Conservation (phyloP, 2,113 vertebrate species). For the Pelvicachromis taeniatus region DNA sequence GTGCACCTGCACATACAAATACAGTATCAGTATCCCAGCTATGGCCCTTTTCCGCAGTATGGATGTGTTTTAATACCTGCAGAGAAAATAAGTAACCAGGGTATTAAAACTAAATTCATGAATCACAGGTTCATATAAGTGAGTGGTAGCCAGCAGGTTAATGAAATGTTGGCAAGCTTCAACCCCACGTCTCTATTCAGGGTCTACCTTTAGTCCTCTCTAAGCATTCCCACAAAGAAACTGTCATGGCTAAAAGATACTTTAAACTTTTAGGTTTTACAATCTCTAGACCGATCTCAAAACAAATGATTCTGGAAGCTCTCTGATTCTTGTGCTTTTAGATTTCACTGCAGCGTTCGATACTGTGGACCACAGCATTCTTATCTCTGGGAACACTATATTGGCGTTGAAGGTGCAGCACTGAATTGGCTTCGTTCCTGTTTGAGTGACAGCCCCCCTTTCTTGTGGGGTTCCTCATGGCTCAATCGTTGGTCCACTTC, state of each 20-base stretch:
- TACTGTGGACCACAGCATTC: background rate
- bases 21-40: background rate
- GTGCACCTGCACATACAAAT: background rate
- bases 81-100: background rate
- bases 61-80: background rate
- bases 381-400: background rate
- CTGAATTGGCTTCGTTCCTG: background rate
- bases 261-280: background rate
- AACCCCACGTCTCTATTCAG: rapidly evolving
- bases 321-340: rapidly evolving
- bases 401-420: background rate
- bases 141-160: background rate
- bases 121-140: background rate
- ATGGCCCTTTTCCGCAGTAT: background rate
- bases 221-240: background rate
- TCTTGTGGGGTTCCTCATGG: background rate
- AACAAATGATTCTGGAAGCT: background rate
- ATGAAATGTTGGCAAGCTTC: background rate
- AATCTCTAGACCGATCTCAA: background rate
- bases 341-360: background rate
- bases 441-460: background rate
- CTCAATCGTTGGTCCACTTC: background rate
- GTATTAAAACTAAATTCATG: background rate
- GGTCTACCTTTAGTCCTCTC: background rate
- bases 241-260: background rate